These are phyloP conservation scores for Eurystomus gularis DNA, from an alignment of 2,113 vertebrate species.

Conservation along the genomic window DNA sequence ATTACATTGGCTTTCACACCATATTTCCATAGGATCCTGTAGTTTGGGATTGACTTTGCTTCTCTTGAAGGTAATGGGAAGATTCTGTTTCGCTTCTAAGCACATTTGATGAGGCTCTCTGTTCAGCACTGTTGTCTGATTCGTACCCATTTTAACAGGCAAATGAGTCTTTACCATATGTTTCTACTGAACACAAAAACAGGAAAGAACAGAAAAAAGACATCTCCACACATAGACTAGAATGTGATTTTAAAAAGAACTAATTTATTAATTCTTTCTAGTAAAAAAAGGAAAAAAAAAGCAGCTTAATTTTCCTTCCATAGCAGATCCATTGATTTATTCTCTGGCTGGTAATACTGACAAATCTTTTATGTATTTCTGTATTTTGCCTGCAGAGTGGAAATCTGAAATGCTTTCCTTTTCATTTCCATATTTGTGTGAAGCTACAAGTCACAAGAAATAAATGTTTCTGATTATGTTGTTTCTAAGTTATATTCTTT, in stretches of 20 bases:
- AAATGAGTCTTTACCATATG: neutral
- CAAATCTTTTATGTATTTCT: neutral
- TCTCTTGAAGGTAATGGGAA: neutral
- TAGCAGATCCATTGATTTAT: neutral
- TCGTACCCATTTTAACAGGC: neutral
- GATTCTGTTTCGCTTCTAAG: neutral
- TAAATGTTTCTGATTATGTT: neutral
- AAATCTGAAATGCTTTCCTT: neutral
- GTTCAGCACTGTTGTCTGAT: neutral
- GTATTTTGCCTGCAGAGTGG: neutral
- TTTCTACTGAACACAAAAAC: neutral
- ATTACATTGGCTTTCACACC: neutral
- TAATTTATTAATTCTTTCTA: neutral
- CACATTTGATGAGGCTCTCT: neutral
- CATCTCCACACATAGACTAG: neutral
- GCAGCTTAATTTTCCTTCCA: neutral
- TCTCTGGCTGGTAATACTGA: neutral
- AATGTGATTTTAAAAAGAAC: neutral
- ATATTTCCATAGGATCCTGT: neutral
- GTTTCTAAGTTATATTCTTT: neutral
- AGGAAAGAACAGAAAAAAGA: neutral
- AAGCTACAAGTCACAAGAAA: neutral
- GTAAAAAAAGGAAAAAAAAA: too few relatives aligned
- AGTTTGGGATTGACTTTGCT: neutral
- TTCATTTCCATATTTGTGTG: neutral